phyloP scores from a whole-genome alignment of 2,113 vertebrate genomes.

The Pelmatolapia mariae region DNA sequence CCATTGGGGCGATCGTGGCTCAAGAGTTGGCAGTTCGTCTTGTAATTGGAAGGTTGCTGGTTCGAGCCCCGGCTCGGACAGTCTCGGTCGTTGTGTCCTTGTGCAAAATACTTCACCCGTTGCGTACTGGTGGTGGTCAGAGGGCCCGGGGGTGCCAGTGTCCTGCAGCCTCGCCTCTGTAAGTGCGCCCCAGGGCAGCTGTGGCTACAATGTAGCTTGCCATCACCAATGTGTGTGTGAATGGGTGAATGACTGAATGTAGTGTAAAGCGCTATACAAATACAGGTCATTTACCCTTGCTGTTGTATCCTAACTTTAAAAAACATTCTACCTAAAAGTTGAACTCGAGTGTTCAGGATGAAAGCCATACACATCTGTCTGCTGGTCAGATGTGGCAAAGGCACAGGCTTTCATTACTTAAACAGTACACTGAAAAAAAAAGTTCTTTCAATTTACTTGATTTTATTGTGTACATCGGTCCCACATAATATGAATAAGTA shows the following conservation, averaged over 20 bases:
- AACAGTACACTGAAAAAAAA: no score
- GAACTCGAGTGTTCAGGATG: background rate
- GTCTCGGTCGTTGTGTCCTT: background rate
- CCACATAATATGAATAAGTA: no score
- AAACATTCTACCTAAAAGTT: background rate
- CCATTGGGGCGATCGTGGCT: accelerated
- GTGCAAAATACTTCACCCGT: accelerated
- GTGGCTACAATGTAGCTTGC: background rate
- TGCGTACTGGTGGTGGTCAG: background rate
- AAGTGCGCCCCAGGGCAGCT: accelerated
- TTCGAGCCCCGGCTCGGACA: accelerated
- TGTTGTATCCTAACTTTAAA: background rate
- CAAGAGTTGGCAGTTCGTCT: accelerated
- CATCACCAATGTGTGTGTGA: background rate
- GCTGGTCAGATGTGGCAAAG: background rate
- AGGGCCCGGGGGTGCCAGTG: accelerated
- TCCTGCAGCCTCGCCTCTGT: accelerated
- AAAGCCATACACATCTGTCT: background rate
- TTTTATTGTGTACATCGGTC: no score
- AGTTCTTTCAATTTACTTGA: no score
- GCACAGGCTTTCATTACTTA: background rate
- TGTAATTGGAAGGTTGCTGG: accelerated
- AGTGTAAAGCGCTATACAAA: background rate
- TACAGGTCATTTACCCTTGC: background rate
- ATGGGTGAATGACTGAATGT: accelerated